Evolutionary conservation across 2,113 vertebrate genomes (phyloP).

Genomic region (Carettochelys insculpta): DNA sequence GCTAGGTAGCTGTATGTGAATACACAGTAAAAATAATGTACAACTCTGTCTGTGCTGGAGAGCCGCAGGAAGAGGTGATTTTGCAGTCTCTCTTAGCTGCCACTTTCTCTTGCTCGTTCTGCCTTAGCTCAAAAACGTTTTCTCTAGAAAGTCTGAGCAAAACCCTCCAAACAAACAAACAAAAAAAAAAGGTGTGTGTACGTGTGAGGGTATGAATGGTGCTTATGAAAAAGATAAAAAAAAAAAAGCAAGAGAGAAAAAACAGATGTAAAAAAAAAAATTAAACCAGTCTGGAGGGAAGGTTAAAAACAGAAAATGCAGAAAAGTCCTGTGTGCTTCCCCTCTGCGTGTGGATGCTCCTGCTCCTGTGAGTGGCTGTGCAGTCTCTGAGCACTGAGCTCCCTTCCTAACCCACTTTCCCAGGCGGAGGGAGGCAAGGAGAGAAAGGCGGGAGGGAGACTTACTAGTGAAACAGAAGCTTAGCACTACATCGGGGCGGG

Average conservation of each 20-base stretch:
- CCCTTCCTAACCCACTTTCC: slow-evolving; percentile 83
- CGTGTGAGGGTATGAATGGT: background rate
- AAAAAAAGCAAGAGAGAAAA: background rate
- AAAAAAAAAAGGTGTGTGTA: too few species aligned
- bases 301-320: background rate
- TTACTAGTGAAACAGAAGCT: background rate
- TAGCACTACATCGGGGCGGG: background rate
- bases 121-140: background rate
- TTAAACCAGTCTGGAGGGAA: slow-evolving; percentile 34
- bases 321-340: slow-evolving; percentile 24
- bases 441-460: slow-evolving; percentile 1
- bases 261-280: slow-evolving; percentile 38
- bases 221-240: background rate
- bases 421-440: slow-evolving; percentile 69
- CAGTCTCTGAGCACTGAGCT: slow-evolving; percentile 65
- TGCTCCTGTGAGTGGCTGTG: slow-evolving; percentile 61
- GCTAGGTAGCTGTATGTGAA: background rate
- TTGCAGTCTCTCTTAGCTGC: slow-evolving; percentile 65
- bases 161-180: slow-evolving; percentile 28
- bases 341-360: slow-evolving; percentile 60
- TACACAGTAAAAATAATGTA: slow-evolving; percentile 70
- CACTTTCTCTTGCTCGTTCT: slow-evolving; percentile 59
- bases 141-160: slow-evolving; percentile 38
- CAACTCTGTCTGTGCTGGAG: slow-evolving; percentile 64
- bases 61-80: slow-evolving; percentile 62